Percentiles rank a stretch among this genome's conserved stretches.
These are phyloP conservation scores for Drosophila prosaltans DNA, from an alignment of 1,140 invertebrate genomes.

Conservation along the genomic window DNA sequence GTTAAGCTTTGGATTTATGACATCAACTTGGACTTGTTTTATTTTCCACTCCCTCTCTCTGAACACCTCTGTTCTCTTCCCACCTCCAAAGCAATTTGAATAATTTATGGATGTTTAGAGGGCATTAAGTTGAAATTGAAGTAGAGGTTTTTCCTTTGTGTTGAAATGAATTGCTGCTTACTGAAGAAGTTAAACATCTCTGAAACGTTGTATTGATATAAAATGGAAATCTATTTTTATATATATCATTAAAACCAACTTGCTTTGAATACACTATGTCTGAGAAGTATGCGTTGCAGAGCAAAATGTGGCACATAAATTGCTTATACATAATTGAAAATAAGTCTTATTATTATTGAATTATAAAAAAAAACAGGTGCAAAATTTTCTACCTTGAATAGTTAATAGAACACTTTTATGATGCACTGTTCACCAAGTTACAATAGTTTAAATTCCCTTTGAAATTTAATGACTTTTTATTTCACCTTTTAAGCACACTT, in stretches of 20 bases:
- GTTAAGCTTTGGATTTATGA: slow-evolving; percentile 70
- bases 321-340: too few relatives aligned
- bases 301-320: too few relatives aligned
- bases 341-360: too few relatives aligned
- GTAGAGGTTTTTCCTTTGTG: slow-evolving; percentile 15
- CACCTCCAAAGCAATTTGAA: slow-evolving; percentile 12
- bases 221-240: slow-evolving; percentile 24
- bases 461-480: neutral
- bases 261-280: too few relatives aligned
- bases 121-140: slow-evolving; percentile 19
- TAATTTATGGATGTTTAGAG: slow-evolving; percentile 67
- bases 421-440: too few relatives aligned
- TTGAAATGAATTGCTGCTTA: slow-evolving; percentile 36
- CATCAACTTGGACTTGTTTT: slow-evolving; percentile 18
- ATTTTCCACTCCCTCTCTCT: neutral
- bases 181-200: slow-evolving; percentile 27
- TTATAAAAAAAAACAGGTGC: too few relatives aligned
- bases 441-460: neutral
- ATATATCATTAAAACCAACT: neutral
- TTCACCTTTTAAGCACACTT: neutral
- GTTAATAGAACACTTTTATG: too few relatives aligned
- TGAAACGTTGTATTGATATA: slow-evolving; percentile 9
- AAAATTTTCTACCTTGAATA: too few relatives aligned
- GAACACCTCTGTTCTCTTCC: neutral
- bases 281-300: neutral